These are phyloP conservation scores for Oncorhynchus clarkii DNA, from an alignment of 2,113 vertebrate genomes.

Conservation along the genomic window DNA sequence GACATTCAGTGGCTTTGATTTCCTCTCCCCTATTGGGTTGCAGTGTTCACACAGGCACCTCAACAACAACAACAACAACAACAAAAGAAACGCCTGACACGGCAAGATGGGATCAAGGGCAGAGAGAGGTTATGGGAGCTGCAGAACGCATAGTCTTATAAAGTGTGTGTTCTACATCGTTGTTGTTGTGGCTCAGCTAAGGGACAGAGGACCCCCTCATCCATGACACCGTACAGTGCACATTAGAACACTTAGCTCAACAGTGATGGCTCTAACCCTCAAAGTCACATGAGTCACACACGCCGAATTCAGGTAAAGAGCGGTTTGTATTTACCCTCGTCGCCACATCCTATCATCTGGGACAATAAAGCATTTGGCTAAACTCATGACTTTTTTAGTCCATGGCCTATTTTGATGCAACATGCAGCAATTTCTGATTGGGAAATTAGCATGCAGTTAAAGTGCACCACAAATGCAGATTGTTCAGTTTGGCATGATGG, in stretches of 20 bases:
- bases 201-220: too few species aligned
- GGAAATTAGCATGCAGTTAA: background rate
- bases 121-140: background rate
- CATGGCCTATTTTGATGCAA: background rate
- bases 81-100: background rate
- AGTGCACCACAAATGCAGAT: background rate
- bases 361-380: too few species aligned
- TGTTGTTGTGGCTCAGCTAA: background rate
- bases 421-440: background rate
- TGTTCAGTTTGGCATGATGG: background rate
- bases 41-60: background rate
- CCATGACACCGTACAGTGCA: background rate
- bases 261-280: background rate
- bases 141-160: background rate
- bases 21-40: constrained; percentile 5
- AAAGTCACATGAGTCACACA: background rate
- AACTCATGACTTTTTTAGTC: too few species aligned
- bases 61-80: background rate
- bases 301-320: background rate
- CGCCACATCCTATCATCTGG: too few species aligned
- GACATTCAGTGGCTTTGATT: background rate
- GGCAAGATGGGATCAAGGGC: background rate
- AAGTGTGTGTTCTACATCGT: background rate
- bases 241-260: constrained; percentile 1
- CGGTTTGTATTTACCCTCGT: background rate